phyloP scores from a whole-genome alignment of 2,888 invertebrate genomes.

The Torymus texanus region DNA sequence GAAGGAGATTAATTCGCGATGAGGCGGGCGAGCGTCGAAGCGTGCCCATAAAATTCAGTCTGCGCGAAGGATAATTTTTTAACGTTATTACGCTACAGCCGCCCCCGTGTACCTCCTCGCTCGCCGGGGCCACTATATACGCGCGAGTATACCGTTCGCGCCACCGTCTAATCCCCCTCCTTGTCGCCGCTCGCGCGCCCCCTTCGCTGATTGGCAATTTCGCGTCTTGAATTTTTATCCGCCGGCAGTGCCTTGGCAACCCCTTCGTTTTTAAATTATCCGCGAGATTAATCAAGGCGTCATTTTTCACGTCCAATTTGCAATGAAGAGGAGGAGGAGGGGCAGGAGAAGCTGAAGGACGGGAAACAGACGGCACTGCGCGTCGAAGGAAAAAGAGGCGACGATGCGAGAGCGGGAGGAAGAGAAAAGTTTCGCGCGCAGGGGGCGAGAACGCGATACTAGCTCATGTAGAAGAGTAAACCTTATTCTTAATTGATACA shows the following conservation, averaged over 20 bases:
- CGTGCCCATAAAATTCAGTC: constrained; percentile 72
- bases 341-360: neutral
- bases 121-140: too few species aligned
- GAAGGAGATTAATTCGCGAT: constrained; percentile 52
- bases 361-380: constrained; percentile 16
- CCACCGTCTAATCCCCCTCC: constrained; percentile 44
- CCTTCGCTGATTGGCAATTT: constrained; percentile 74
- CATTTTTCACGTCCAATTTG: constrained; percentile 76
- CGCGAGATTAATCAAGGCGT: constrained; percentile 76
- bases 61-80: constrained; percentile 72
- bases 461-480: constrained; percentile 71
- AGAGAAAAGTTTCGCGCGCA: too few species aligned
- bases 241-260: constrained; percentile 63
- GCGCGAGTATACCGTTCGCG: neutral
- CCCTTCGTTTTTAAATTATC: constrained; percentile 76
- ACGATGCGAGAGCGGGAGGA: constrained; percentile 32
- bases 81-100: constrained; percentile 70
- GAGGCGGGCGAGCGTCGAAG: constrained; percentile 65
- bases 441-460: constrained; percentile 36
- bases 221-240: constrained; percentile 75
- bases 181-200: constrained; percentile 56
- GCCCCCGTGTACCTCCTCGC: constrained; percentile 6
- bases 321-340: constrained; percentile 69
- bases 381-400: constrained; percentile 20
- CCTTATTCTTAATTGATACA: constrained; percentile 76